These are phyloP conservation scores for Slavum lentiscoides DNA, from an alignment of 2,888 invertebrate genomes.

Conservation along the genomic window DNA sequence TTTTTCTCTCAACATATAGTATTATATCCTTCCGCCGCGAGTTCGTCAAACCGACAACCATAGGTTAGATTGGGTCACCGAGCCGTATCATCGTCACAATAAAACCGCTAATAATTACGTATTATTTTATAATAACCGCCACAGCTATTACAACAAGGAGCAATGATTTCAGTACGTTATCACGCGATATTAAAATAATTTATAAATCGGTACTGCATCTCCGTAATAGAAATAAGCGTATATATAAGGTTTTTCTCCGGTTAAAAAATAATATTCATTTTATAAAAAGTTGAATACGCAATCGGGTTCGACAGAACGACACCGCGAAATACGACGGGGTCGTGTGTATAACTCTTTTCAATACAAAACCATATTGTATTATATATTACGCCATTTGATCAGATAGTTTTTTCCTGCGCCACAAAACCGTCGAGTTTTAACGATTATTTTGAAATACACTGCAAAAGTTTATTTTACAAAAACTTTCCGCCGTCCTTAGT, in stretches of 20 bases:
- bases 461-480: neutral
- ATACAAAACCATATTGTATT: no score
- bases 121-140: slow-evolving; percentile 6
- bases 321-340: no score
- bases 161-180: no score
- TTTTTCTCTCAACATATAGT: neutral
- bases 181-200: neutral
- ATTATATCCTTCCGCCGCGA: neutral
- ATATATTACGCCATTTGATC: neutral
- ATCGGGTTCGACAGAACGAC: no score
- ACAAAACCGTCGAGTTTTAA: neutral
- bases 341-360: neutral
- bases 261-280: no score
- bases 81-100: neutral
- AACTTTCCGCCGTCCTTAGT: neutral
- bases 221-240: neutral
- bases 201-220: neutral
- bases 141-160: neutral
- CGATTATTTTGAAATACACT: neutral
- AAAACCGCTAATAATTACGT: neutral
- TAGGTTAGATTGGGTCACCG: neutral
- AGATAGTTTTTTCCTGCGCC: neutral
- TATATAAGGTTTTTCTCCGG: no score
- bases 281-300: neutral
- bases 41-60: neutral